Evolutionary conservation across 53 echinoderm and acorn worm species (phyloP), one percentile per base, ranked within the genome.

Genomic region (Antedon mediterranea): DNA sequence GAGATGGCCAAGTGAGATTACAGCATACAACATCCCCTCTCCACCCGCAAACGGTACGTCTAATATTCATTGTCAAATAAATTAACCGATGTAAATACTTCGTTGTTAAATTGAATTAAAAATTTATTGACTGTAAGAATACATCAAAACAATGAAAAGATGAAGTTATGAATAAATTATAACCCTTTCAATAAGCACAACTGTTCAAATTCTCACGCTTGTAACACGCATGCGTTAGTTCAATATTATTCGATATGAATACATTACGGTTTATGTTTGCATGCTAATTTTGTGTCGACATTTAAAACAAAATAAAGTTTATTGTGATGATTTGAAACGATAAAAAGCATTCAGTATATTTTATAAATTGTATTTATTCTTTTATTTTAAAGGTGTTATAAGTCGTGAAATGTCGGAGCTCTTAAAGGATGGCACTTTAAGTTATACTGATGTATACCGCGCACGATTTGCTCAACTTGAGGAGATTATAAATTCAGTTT

Each of bases 381-480:
- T 37, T 37, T 11, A 37, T 37, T 11, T 71, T 31, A 8, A 78
- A 92, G 97, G 88, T 84, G 81, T 92, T 43, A 82, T 93, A 57
- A 89, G 89, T 79, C 85, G 87, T 5, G 97, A 91, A 37, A 92
- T 92, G 82, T 78, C 78, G 5, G 89, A 89, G 37, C 78, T 97
- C 6, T 31, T 97, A 33, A 92, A 92, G 74, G 97, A 97, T 71
- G 97, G 97, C 44, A 83, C 85, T 8, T 84, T 92, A 37, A 89
- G 92, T 80, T 97, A 97, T 76, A 92, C 97, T 28, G 95, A 94
- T 34, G 91, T 91, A 31, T 92, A 88, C 82, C 85, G 92, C 5
- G 89, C 87, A 2, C 78, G 87, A 30, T 86, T 92, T 70, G 84
- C 89, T 5, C 92, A 87, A 33, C 80, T 89, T 5, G 71, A 90